Evolutionary conservation across 1,140 invertebrate genomes (phyloP), one percentile per base, ranked within the genome.

Genomic region (Planococcus citri): DNA sequence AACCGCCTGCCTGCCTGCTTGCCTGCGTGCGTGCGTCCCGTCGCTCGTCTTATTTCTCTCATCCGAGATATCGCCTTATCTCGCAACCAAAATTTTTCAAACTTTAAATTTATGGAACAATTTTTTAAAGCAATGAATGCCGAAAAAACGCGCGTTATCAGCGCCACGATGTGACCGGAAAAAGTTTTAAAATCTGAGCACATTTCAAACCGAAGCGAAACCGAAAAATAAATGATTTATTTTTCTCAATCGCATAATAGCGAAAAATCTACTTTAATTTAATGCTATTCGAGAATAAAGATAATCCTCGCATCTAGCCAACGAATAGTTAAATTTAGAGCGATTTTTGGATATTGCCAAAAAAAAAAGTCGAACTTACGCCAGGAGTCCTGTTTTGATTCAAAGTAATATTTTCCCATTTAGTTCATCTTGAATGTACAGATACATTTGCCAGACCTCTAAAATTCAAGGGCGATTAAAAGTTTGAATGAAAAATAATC

Each of bases 41-140:
- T 22, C 4, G 6, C 3, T 27, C 20, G 25, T 27, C 25, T 25
- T 64, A 22, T 64, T 25, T 64, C 25, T 12, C 20, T 64, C 60
- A 25, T 64, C 60, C 60, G 17, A 25, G 21, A 64, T 64, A 64
- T 64, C 21, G 25, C 60, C 60, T 64, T 64, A 64, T 64, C 60
- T 64, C 20, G 22, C 25, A 25, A 64, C 25, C 10, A 2, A 21
- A 22, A 64, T 64, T 64, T 27, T 64, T 24, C 21, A 64, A 64
- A 64, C 60, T 64, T 64, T 25, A 64, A 64, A 64, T 64, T 64
- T 64, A 64, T 64, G 21, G 60, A 27, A 27, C 60, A 64, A 64
- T 25, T 64, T 25, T 64, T 64, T 64, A 25, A 64, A 64, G 20
- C 25, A 64, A 25, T 64, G 41, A 51, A 51, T 20, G 41, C 41